Base-by-base conservation (phyloP, 2,113 vertebrate genomes). In the Saimiri boliviensis region DNA sequence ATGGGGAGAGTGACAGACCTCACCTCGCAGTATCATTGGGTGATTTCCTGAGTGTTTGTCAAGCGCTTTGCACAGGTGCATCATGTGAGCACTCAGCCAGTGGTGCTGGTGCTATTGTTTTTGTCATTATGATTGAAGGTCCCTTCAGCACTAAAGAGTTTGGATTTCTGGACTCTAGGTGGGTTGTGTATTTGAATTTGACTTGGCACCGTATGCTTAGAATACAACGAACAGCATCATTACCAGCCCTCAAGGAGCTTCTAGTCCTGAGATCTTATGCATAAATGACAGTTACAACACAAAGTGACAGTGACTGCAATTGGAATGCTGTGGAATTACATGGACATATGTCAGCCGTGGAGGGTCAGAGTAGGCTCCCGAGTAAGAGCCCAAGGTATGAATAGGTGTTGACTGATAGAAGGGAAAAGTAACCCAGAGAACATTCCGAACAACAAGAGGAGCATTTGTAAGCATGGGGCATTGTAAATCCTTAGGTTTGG, bases 21-120 rank as follows among this genome's bases (percentile, higher is more conserved):
- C 6, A 19, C 76, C 49, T 32, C 25, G 25, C 13, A 8, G 12
- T 54, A 2, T 82, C 8, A 0, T 17, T 23, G 11, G 0, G 27
- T 27, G 40, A 20, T 76, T 66, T 60, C 21, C 7, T 47, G n/a
- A 79, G 74, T 9, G 45, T n/a, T 63, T 27, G 12, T 21, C 12
- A 12, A 8, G 37, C 7, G 25, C 13, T 54, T 63, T 47, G 73
- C 19, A 4, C n/a, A 49, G 63, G 54, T 79, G 52, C 13, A 4
- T 14, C 79, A 47, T 17, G 37, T 30, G 19, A 83, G 56, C 23
- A 49, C 21, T 54, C 54, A 35, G 37, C 35, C 42, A 35, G 19
- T n/a, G n/a, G 37, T 52, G 21, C 23, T 20, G 66, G n/a, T 32
- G 11, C 45, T 66, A 13, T 23, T 81, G 32, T 47, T 49, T 49